Base-by-base conservation (phyloP, 2,888 invertebrate genomes). In the Drosophila colorata region DNA sequence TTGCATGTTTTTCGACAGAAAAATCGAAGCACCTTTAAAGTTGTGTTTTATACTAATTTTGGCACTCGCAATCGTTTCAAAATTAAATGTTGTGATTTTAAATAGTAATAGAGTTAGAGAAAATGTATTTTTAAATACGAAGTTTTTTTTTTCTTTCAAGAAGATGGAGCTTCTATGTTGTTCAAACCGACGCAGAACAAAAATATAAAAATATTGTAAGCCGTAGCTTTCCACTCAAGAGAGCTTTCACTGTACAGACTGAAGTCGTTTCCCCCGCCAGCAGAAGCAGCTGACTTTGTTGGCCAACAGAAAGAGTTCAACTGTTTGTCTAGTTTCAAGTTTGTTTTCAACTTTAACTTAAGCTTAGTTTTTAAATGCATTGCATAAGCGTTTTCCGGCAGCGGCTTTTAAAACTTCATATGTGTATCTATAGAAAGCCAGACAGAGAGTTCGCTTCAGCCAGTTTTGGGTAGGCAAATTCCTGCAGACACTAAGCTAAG, bases 271-370 rank as follows among this genome's bases (percentile, higher is more conserved):
- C 23, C n/a, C 25, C 25, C 33, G 31, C 11, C 53, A 16, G 28
- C 28, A 8, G 28, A 28, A 9, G 28, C 33, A 57, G 40, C 23
- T 47, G 49, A 55, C 55, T 68, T 63, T 53, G 14, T 25, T 47
- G 41, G 13, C 16, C 16, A 37, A 23, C 63, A 69, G 67, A 85
- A 87, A 87, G 73, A 85, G 75, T 67, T 80, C 65, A 71, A 68
- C 64, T 87, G 72, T 80, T 81, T 74, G 46, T 40, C 33, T 16
- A 57, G 41, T 9, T 52, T 55, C 46, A 18, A 37, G 7, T 33
- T 23, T 18, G 20, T 7, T 25, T 49, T 46, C 9, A 57, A 18
- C 51, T 38, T 40, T 13, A 56, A 40, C 31, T 51, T 43, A 1
- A 20, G 33, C 56, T 40, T 38, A 6, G 23, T 41, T 18, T 33